Evolutionary conservation across 2,113 vertebrate species (phyloP), one percentile per base, ranked within the genome.

Genomic region (Nothocercus nigrocapillus): DNA sequence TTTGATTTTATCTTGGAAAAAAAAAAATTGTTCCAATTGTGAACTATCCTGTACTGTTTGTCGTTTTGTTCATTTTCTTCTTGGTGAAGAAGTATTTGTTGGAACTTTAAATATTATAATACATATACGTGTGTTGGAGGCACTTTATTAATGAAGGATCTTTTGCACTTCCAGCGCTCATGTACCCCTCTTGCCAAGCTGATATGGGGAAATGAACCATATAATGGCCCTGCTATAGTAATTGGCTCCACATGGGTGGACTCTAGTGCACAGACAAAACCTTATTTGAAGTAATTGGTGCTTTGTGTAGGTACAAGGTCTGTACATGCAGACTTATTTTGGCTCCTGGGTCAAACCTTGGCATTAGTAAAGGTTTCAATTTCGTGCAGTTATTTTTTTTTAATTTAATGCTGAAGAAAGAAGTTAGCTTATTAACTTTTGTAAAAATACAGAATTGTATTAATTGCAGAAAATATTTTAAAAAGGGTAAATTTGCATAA

Each of bases 241-340:
- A 96, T 97, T 97, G 95, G 93, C 95, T 96, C 88, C 94, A 96
- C 93, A 95, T 96, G 95, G 94, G 96, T 95, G 95, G 94, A 97
- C 93, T 95, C 91, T 17, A 90, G 88, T 1, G 19, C 92, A 68
- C 90, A 94, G 92, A 95, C 95, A 95, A 95, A 96, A 95, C 95
- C 94, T 95, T 95, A 96, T 97, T 97, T 97, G 93, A 94, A 96
- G 95, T 97, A 97, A 95, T 96, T 97, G 94, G 91, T 91, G 94
- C 93, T 97, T 97, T 97, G 93, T 96, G 94, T 96, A 96, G 93
- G 85, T 97, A 94, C 95, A 96, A 95, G 94, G 76, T 95, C 93
- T 96, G 88, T 95, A 93, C 93, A 90, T 81, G 93, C 93, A 94
- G 92, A 95, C 96, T 94, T 95, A 95, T 95, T 97, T 95, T 94